Evolutionary conservation across 1,140 invertebrate genomes (phyloP), one percentile per base, ranked within the genome.

Genomic region (Drosophila lacteicornis): DNA sequence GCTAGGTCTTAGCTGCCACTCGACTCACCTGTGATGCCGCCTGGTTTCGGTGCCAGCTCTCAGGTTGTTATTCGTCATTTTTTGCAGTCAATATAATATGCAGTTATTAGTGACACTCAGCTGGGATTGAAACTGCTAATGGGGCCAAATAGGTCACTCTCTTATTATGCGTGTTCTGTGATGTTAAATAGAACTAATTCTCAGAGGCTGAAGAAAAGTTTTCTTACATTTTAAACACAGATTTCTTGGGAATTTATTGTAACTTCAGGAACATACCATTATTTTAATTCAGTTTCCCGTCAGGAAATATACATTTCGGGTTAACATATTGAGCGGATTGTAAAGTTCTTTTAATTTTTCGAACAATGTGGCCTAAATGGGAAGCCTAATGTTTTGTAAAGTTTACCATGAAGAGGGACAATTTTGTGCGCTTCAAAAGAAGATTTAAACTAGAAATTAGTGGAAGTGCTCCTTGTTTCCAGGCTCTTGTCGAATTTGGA

Each of bases 31-130:
- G 19, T 19, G 19, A 19, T 66, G 43, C 61, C 42, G 46, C 61
- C 46, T 45, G 30, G 60, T 82, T 75, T 79, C 30, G 49, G 62
- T 80, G 77, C 67, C 80, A 80, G 59, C 65, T 61, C 65, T 58
- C 59, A 49, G 46, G n/a, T 43, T 17, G 36, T 22, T 33, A 66
- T 46, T 36, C 12, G 33, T 17, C 3, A 36, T 66, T 71, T 45
- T 40, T 73, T 53, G 76, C 83, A 86, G 80, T 88, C 84, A 88
- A 88, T 86, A 88, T 82, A 86, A 80, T 83, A 77, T 82, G 58
- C 80, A 73, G 67, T 80, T 82, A 88, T 88, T 83, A 80, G 80
- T 83, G 83, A 88, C 83, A 87, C 73, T 46, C n/a, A 47, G 38
- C 62, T 17, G 46, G 42, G 22, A 53, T 71, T 73, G 17, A n/a